Evolutionary conservation across 2,113 vertebrate species (phyloP).

Genomic region (Ailuropoda melanoleuca): DNA sequence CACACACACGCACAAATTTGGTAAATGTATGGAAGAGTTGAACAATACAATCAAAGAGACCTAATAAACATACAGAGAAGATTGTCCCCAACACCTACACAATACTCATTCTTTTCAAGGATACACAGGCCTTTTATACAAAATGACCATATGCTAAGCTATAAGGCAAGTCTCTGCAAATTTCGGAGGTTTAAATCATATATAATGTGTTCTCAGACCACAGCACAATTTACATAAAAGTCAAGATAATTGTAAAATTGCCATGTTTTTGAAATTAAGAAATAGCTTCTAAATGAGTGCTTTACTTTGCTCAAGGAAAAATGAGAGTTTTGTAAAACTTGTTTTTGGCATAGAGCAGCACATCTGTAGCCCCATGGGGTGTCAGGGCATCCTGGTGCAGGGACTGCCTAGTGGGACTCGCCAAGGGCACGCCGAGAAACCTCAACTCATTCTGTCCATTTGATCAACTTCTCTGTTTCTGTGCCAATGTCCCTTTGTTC

Average conservation of each 20-base stretch:
- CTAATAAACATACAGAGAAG: not conserved
- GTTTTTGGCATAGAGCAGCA: accelerated
- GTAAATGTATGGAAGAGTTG: not conserved
- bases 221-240: not conserved
- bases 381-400: not conserved
- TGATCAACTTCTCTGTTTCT: too few species aligned
- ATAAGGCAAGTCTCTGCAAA: not conserved
- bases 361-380: accelerated
- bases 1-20: not conserved
- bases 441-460: accelerated
- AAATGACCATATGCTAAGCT: not conserved
- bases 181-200: not conserved
- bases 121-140: not conserved
- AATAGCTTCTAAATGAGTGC: not conserved
- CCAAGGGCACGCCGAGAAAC: too few species aligned
- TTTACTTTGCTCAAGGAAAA: not conserved
- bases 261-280: not conserved
- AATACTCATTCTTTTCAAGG: not conserved
- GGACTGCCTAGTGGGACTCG: not conserved
- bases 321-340: not conserved
- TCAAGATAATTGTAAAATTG: not conserved
- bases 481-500: too few species aligned
- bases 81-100: too few species aligned
- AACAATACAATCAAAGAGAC: not conserved
- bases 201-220: not conserved